These are phyloP conservation scores for Acleris laterana DNA, from an alignment of 2,888 invertebrate species.

Conservation along the genomic window DNA sequence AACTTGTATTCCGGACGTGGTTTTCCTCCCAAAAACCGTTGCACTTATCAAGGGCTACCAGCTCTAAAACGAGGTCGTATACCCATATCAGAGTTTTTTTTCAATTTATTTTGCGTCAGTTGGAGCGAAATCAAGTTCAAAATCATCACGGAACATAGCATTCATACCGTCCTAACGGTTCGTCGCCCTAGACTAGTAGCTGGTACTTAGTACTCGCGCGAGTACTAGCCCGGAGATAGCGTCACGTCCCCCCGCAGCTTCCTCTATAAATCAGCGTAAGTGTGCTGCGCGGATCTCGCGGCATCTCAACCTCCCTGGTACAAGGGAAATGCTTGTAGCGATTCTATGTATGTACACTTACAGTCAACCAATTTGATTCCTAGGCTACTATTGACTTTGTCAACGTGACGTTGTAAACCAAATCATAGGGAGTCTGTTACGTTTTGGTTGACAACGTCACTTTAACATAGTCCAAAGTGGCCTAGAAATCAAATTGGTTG, in stretches of 20 bases:
- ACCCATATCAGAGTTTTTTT: not conserved
- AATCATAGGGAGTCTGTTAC: no score
- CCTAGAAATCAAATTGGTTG: no score
- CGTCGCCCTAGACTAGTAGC: conserved; percentile 11
- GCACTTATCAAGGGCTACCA: no score
- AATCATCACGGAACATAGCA: not conserved
- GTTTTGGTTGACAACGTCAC: no score
- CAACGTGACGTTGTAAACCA: no score
- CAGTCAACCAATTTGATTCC: no score
- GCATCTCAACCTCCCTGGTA: conserved; percentile 16
- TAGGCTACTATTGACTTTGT: no score
- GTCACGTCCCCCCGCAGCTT: conserved; percentile 45
- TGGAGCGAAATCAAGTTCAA: not conserved
- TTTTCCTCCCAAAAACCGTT: no score
- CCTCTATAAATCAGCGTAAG: conserved; percentile 53
- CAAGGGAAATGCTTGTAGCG: conserved; percentile 11
- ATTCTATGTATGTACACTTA: no score
- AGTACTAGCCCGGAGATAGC: conserved; percentile 40
- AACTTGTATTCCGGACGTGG: no score
- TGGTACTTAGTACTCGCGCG: conserved; percentile 5
- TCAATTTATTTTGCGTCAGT: not conserved
- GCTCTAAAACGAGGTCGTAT: no score
- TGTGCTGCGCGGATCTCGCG: conserved; percentile 38
- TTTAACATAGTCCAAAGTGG: no score
- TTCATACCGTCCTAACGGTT: conserved; percentile 5